These are phyloP conservation scores for Rhea americana DNA, from an alignment of 2,113 vertebrate genomes.

Conservation along the genomic window DNA sequence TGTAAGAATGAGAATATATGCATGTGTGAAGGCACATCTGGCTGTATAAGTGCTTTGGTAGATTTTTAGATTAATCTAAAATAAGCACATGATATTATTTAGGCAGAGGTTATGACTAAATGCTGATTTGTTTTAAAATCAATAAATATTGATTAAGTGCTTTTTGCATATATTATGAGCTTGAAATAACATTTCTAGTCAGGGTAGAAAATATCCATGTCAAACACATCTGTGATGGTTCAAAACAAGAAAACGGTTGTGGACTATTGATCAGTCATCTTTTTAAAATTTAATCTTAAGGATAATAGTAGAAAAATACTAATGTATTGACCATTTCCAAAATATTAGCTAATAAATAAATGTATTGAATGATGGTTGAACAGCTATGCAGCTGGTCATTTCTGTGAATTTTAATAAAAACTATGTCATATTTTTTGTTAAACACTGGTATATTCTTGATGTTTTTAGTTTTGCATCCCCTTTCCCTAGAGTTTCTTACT, in stretches of 20 bases:
- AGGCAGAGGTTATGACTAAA: neutral
- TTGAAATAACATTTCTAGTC: neutral
- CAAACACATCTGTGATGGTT: neutral
- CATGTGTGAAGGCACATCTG: neutral
- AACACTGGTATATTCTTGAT: neutral
- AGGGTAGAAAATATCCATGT: neutral
- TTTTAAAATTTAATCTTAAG: neutral
- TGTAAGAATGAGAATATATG: neutral
- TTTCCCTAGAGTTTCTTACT: neutral
- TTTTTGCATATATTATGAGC: neutral
- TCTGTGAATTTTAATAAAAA: neutral
- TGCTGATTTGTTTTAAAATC: neutral
- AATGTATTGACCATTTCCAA: neutral
- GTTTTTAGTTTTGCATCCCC: neutral
- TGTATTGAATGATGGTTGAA: neutral
- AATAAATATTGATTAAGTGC: neutral
- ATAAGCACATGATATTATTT: neutral
- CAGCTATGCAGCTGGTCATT: neutral
- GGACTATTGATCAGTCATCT: neutral
- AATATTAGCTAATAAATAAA: neutral
- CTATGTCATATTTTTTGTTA: fast-evolving
- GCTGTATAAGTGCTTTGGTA: neutral
- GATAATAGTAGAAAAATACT: neutral
- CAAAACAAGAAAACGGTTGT: neutral
- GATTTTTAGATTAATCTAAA: neutral